Conservation (phyloP, 1,140 invertebrate species). For the Dryas iulia region DNA sequence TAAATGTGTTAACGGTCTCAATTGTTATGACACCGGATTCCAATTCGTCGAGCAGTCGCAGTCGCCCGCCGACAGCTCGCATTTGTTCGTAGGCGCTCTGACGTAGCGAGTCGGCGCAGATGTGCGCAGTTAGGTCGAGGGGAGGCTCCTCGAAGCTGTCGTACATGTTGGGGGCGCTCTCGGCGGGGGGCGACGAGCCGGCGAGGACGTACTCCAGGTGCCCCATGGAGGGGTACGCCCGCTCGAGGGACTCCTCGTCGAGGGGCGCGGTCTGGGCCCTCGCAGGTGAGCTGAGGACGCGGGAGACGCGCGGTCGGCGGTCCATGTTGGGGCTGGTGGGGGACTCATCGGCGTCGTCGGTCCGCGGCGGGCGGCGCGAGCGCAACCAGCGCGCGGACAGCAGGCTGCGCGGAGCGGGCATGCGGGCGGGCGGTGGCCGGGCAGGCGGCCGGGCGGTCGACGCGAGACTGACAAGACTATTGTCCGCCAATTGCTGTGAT, state of each 20-base stretch:
- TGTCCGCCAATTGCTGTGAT: slow-evolving; percentile 62
- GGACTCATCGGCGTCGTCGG: slow-evolving; percentile 51
- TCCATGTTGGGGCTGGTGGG: slow-evolving; percentile 49
- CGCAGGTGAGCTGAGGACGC: slow-evolving; percentile 58
- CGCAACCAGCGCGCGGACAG: slow-evolving; percentile 64
- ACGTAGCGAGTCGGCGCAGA: slow-evolving; percentile 87
- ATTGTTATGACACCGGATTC: slow-evolving; percentile 83
- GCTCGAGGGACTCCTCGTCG: slow-evolving; percentile 82
- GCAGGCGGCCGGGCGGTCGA: slow-evolving; percentile 60
- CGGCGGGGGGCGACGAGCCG: slow-evolving; percentile 86
- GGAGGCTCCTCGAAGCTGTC: slow-evolving; percentile 87
- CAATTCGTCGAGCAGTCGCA: slow-evolving; percentile 86
- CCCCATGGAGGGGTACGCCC: slow-evolving; percentile 83
- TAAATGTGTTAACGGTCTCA: slow-evolving; percentile 79
- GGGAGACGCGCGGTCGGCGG: slow-evolving; percentile 51
- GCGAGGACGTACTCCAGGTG: slow-evolving; percentile 87
- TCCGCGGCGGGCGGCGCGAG: slow-evolving; percentile 47
- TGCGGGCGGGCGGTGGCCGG: slow-evolving; percentile 50
- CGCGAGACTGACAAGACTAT: slow-evolving; percentile 56
- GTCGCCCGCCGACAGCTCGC: slow-evolving; percentile 83
- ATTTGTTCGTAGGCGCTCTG: slow-evolving; percentile 86
- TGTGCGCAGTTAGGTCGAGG: slow-evolving; percentile 86
- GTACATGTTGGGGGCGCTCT: slow-evolving; percentile 88
- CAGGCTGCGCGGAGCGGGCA: slow-evolving; percentile 66
- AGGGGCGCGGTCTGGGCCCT: slow-evolving; percentile 48